Evolutionary conservation across 2,113 vertebrate genomes (phyloP), one percentile per base, ranked within the genome.

Genomic region (Spermophilus dauricus): DNA sequence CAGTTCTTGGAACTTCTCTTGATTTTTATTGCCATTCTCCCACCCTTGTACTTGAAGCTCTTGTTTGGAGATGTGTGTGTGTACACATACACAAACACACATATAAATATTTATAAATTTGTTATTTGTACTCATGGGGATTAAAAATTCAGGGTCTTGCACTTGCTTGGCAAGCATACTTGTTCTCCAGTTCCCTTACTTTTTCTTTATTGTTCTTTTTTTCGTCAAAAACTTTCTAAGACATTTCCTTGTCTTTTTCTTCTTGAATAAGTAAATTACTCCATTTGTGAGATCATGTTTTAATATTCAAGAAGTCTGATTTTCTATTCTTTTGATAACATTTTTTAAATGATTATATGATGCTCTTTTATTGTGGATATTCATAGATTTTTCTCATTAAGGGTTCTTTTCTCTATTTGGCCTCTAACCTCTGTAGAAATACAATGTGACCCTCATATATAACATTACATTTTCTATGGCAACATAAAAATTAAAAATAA

Each of bases 241-340:
- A 56, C 22, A 61, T 88, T 95, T 91, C 65, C 65, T 86, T 32
- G 78, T 20, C 70, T 95, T 95, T 77, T 51, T 83, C 61, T 72
- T 90, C 67, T 26, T 58, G 56, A 45, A 3, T 45, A 12, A 20
- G 24, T 89, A 42, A 87, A 78, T n/a, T 75, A 1, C 83, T 91
- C 91, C 26, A 91, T 73, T 84, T 67, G 77, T 88, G 56, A 78
- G 18, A 51, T 77, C 51, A 16, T 75, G 39, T 80, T 93, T 94
- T 48, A 80, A 77, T 89, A 72, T 90, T 65, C 42, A 42, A 76
- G 45, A 91, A 93, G 39, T 88, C 56, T 75, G 17, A 5, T 75
- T 78, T 42, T 82, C 18, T 95, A 8, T 67, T 30, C 17, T 24
- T 75, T 69, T 7, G 37, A n/a, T 17, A 88, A 3, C 39, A 30